Evolutionary conservation across 2,888 invertebrate species (phyloP).

Genomic region (Listrodromus nycthemerus): DNA sequence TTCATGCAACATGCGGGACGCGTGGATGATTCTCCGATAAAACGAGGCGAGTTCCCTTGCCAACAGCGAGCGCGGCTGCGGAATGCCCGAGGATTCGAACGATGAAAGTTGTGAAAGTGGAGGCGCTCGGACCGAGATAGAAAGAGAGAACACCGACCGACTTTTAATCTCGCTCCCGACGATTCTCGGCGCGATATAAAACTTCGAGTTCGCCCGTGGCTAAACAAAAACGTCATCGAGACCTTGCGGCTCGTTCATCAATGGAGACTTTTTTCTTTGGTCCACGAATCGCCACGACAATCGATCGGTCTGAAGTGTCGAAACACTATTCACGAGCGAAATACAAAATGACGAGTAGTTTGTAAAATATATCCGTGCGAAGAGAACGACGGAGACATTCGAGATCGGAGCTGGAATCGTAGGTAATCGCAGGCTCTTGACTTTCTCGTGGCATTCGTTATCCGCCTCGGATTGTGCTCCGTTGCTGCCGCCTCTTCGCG

Average conservation of each 20-base stretch:
- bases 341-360: too few relatives aligned
- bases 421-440: background rate
- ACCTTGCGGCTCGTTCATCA: background rate
- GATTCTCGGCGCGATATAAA: constrained; percentile 41
- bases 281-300: background rate
- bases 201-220: background rate
- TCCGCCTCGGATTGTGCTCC: too few relatives aligned
- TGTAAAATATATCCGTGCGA: too few relatives aligned
- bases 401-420: too few relatives aligned
- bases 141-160: constrained; percentile 53
- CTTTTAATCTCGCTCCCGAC: constrained; percentile 62
- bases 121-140: constrained; percentile 32
- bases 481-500: too few relatives aligned
- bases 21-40: constrained; percentile 35
- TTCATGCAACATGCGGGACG: background rate
- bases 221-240: constrained; percentile 23
- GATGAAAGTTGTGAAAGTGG: constrained; percentile 72
- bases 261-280: background rate
- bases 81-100: constrained; percentile 51
- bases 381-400: too few relatives aligned
- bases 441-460: too few relatives aligned
- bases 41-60: constrained; percentile 4
- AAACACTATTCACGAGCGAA: too few relatives aligned
- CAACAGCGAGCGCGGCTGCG: constrained; percentile 5
- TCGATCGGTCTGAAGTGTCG: background rate